Evolutionary conservation across 2,888 invertebrate species (phyloP), one percentile per base, ranked within the genome.

Genomic region (Catocala sponsa): DNA sequence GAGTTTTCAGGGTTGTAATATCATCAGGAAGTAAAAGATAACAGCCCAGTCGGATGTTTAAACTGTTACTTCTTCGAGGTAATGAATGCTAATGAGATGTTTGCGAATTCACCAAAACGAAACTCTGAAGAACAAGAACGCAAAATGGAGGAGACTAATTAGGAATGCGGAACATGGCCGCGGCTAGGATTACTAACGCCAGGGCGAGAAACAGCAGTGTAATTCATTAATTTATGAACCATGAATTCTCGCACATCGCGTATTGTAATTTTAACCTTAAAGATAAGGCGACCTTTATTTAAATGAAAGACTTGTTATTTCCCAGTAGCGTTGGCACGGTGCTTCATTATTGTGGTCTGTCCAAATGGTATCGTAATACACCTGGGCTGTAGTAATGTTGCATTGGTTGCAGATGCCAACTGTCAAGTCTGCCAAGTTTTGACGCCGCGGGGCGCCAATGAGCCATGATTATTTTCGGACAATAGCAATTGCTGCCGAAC

Each of bases 351-450:
- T 44, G 47, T 48, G 44, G 38, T 38, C 56, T 57, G 43, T 68
- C 49, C 35, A 13, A 67, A 58, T 59, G 48, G 59, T 66, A 68
- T 63, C 48, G 48, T 66, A 63, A 76, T 70, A 64, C 79, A 82
- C 79, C 84, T 86, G 83, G 76, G 74, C 76, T 59, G 68, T 64
- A 60, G 50, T 46, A 46, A 15, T 53, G 25, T 58, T 57, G 53
- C 55, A 71, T 65, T 71, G 53, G 61, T 47, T 25, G 66, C 70
- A 75, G 76, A 72, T 88, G 88, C 88, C 91, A 90, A 87, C 44
- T 38, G 52, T 38, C 50, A 54, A 65, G 68, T 75, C 66, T 88
- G 90, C 88, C 91, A 90, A 89, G 78, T 81, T 75, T 79, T 76
- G 78, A 80, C 82, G 78, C 72, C 74, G 76, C 80, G 76, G 79